Evolutionary conservation across 2,113 vertebrate species (phyloP).

Genomic region (Platichthys flesus): DNA sequence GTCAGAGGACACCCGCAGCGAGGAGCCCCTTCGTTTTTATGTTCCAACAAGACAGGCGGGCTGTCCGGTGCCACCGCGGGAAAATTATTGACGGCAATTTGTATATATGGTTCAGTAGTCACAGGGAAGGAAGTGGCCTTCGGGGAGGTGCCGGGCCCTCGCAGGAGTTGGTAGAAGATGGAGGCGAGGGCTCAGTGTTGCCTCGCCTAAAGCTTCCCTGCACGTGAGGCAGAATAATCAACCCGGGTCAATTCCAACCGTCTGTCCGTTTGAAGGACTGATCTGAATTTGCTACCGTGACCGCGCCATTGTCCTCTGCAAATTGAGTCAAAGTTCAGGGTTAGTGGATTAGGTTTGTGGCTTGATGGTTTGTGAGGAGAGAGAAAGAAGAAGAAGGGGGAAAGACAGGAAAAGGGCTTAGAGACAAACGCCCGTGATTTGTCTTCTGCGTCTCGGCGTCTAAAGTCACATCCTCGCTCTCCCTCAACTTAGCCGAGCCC

Average conservation of each 20-base stretch:
- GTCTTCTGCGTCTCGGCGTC: conserved; percentile 32
- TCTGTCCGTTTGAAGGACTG: conserved; percentile 28
- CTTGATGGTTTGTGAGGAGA: conserved; percentile 28
- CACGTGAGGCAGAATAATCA: conserved; percentile 40
- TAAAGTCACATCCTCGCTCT: conserved; percentile 15
- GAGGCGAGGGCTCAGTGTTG: conserved; percentile 17
- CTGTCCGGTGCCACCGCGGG: neutral
- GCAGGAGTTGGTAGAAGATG: conserved; percentile 43
- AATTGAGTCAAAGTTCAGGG: conserved; percentile 60
- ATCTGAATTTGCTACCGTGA: conserved; percentile 33
- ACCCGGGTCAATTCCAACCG: conserved; percentile 28
- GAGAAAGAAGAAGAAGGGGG: neutral
- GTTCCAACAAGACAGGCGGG: conserved; percentile 10
- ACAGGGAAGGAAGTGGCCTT: conserved; percentile 39
- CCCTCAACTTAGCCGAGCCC: conserved; percentile 32
- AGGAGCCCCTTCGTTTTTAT: conserved; percentile 18
- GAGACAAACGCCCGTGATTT: conserved; percentile 50
- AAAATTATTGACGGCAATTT: conserved; percentile 65
- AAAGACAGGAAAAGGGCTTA: conserved; percentile 38
- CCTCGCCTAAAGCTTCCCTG: conserved; percentile 10
- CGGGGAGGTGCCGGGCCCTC: conserved; percentile 40
- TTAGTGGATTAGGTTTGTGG: conserved; percentile 50
- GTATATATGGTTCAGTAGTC: conserved; percentile 35
- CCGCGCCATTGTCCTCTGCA: conserved; percentile 47
- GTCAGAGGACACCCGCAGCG: conserved; percentile 71